Conservation (phyloP, 2,113 vertebrate genomes). For the Tachysurus vachellii region DNA sequence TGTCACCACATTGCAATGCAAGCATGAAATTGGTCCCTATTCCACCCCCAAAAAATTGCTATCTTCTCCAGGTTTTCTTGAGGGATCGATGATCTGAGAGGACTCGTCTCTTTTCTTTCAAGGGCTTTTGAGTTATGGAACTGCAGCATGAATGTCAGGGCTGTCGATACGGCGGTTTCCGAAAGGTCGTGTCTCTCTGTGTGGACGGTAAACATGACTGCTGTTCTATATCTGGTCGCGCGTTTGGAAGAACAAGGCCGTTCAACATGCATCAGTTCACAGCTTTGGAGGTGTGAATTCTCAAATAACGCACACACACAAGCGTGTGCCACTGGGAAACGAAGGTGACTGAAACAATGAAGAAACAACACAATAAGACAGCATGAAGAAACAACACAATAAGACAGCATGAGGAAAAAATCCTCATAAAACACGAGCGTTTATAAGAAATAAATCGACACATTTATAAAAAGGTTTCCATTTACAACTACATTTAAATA, state of each 20-base stretch:
- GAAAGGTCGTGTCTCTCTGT: conserved; percentile 14
- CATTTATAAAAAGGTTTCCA: neutral
- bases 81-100: conserved; percentile 21
- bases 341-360: neutral
- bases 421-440: neutral
- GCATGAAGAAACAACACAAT: neutral
- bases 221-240: neutral
- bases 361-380: neutral
- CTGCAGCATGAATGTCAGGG: conserved; percentile 8
- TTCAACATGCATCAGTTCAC: conserved; percentile 36
- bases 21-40: conserved; percentile 9
- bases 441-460: neutral
- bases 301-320: neutral
- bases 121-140: conserved; percentile 2
- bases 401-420: neutral
- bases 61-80: conserved; percentile 11
- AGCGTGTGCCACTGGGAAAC: neutral
- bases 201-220: conserved; percentile 18
- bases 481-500: neutral
- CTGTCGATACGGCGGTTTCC: conserved; percentile 17
- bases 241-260: conserved; percentile 14
- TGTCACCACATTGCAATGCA: conserved; percentile 4
- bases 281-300: conserved; percentile 31
- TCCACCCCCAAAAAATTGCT: neutral
- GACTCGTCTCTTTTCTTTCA: conserved; percentile 6